These are phyloP conservation scores for Myiagra hebetior DNA, from an alignment of 2,113 vertebrate genomes.

Conservation along the genomic window DNA sequence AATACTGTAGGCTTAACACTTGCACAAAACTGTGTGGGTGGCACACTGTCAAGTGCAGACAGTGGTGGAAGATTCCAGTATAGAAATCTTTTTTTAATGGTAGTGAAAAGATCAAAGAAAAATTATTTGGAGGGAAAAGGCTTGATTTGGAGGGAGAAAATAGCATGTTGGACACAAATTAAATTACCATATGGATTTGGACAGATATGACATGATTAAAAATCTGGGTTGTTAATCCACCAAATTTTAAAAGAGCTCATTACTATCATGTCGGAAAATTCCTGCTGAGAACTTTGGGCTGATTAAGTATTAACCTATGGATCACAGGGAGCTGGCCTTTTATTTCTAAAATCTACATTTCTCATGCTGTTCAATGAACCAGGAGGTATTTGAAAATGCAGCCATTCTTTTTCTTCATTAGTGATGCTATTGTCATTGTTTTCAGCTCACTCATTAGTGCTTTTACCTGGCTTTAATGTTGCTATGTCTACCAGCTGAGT, in stretches of 20 bases:
- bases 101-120: neutral
- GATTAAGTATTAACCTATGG: neutral
- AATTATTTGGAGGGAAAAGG: neutral
- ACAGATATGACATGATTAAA: neutral
- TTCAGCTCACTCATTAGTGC: neutral
- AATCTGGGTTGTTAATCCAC: neutral
- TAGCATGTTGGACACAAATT: neutral
- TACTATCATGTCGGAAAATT: neutral
- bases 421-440: neutral
- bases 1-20: constrained; percentile 30
- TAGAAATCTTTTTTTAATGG: neutral
- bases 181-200: neutral
- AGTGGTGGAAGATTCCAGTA: constrained; percentile 16
- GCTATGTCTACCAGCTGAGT: neutral
- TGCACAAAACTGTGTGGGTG: neutral
- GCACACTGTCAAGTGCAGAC: constrained; percentile 29
- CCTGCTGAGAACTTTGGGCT: neutral
- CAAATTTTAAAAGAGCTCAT: neutral
- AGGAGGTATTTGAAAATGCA: neutral
- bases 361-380: neutral
- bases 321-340: neutral
- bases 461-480: neutral
- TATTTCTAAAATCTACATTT: neutral
- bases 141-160: neutral
- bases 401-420: neutral